Percentiles rank a stretch among this genome's conserved stretches.
These are phyloP conservation scores for Achroia grisella DNA, from an alignment of 1,140 invertebrate species.

Conservation along the genomic window DNA sequence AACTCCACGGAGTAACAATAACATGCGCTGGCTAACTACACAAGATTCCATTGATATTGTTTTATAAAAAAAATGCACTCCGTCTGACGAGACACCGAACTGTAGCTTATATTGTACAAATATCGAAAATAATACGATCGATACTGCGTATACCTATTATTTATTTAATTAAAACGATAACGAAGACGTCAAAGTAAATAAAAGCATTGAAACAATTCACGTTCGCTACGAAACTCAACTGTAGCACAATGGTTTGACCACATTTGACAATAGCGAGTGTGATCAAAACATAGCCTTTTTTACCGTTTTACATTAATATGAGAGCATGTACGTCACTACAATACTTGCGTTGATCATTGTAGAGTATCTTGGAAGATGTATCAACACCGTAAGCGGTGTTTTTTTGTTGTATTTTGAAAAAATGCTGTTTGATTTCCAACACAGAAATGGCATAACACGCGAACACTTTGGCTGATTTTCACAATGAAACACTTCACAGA, in stretches of 20 bases:
- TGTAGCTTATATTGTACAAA: background rate
- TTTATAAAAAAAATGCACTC: constrained; percentile 21
- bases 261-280: constrained; percentile 54
- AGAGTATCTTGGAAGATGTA: constrained; percentile 18
- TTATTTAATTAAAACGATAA: constrained; percentile 29
- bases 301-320: constrained; percentile 13
- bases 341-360: constrained; percentile 24
- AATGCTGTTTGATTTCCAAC: constrained; percentile 59
- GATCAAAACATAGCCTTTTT: constrained; percentile 70
- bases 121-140: constrained; percentile 3
- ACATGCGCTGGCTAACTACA: constrained; percentile 4
- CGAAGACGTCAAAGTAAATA: constrained; percentile 32
- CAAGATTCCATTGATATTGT: constrained; percentile 4
- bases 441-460: constrained; percentile 71
- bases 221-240: constrained; percentile 33
- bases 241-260: constrained; percentile 59
- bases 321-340: constrained; percentile 11
- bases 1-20: constrained; percentile 16
- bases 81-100: background rate
- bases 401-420: constrained; percentile 49
- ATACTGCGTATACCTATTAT: constrained; percentile 4
- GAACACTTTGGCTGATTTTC: constrained; percentile 65
- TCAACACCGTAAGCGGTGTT: constrained; percentile 18
- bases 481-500: constrained; percentile 68
- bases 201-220: constrained; percentile 40